These are phyloP conservation scores for Pampusana beccarii DNA, from an alignment of 2,113 vertebrate species.

Conservation along the genomic window DNA sequence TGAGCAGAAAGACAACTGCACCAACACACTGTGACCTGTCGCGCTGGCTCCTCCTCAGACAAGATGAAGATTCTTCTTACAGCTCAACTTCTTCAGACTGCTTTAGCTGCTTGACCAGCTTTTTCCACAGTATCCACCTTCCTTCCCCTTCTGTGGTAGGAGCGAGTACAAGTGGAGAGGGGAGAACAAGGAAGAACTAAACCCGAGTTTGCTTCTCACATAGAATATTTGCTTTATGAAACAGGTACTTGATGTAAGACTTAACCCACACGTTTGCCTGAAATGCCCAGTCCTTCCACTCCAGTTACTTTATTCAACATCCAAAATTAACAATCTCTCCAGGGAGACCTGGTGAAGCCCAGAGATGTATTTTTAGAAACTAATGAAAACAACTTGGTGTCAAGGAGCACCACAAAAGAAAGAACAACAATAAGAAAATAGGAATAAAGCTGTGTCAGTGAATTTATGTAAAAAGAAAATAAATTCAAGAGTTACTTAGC, in stretches of 20 bases:
- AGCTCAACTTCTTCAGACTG: not conserved
- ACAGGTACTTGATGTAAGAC: not conserved
- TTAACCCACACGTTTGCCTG: not conserved
- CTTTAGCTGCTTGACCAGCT: not conserved
- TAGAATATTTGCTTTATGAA: not conserved
- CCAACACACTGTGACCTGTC: accelerated
- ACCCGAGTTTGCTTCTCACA: not conserved
- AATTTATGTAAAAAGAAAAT: not conserved
- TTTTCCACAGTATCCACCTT: not conserved
- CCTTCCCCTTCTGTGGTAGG: not conserved
- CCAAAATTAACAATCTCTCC: not conserved
- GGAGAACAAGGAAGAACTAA: accelerated
- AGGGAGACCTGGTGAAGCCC: not conserved
- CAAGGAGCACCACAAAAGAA: not conserved
- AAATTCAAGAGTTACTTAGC: not conserved
- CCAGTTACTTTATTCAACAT: not conserved
- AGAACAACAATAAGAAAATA: not conserved
- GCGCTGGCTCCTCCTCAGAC: accelerated
- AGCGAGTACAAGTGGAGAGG: accelerated
- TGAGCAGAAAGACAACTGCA: accelerated
- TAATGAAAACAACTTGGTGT: not conserved
- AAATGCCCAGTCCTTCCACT: not conserved
- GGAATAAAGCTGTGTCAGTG: not conserved
- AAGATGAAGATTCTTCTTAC: not conserved
- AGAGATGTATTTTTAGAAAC: not conserved